Percentiles rank a stretch among this genome's conserved stretches.
phyloP scores from a whole-genome alignment of 2,797 vertebrate species.

The Tokudaia tokunoshimensis region DNA sequence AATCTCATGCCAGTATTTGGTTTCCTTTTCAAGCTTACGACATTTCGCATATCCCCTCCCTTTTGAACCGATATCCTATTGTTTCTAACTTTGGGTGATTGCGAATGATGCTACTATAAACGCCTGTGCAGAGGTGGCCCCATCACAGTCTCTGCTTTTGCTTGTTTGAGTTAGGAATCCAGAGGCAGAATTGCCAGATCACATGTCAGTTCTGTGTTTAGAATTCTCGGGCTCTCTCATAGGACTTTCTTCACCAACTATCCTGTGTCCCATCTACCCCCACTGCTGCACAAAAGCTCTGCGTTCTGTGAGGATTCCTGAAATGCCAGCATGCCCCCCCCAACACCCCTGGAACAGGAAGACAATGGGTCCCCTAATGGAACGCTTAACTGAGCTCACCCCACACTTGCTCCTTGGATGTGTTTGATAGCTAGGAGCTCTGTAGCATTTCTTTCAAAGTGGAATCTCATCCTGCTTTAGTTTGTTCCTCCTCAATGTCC shows the following conservation, averaged over 20 bases:
- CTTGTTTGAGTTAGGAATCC: not conserved
- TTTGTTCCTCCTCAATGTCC: not conserved
- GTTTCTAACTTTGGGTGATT: not conserved
- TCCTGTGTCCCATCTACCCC: not conserved
- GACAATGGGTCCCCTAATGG: not conserved
- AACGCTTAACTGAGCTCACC: not conserved
- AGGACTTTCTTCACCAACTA: not conserved
- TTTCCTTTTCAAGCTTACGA: not conserved
- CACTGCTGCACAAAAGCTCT: not conserved
- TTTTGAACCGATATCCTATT: not conserved
- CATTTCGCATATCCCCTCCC: not conserved
- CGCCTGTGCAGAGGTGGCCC: not conserved
- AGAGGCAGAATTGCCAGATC: not conserved
- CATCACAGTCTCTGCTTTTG: not conserved
- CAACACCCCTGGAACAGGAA: too few species aligned
- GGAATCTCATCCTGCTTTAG: not conserved
- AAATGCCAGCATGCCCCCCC: too few species aligned
- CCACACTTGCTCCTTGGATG: slow-evolving; percentile 20
- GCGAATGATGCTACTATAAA: not conserved
- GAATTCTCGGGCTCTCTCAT: not conserved
- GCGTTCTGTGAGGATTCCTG: not conserved
- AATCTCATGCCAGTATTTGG: not conserved
- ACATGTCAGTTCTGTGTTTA: not conserved
- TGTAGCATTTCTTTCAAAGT: slow-evolving; percentile 70
- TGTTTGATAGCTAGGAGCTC: slow-evolving; percentile 12